phyloP scores from a whole-genome alignment of 2,797 vertebrate species.

The Prionace glauca region DNA sequence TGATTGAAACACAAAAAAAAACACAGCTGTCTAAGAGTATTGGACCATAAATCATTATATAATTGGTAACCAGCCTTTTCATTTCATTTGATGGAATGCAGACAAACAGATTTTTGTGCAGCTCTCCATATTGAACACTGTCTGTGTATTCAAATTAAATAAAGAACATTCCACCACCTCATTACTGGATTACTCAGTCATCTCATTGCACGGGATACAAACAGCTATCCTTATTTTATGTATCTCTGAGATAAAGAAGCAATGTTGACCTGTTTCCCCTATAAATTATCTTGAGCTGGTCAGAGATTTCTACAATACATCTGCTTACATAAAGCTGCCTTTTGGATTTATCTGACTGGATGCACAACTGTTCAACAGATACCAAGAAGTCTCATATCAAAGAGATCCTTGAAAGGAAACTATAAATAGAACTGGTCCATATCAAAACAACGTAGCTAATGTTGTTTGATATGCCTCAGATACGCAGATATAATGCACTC shows the following conservation, averaged over 20 bases:
- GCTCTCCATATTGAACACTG: background rate
- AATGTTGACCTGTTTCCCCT: background rate
- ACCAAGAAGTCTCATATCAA: background rate
- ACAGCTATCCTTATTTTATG: background rate
- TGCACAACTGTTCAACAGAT: background rate
- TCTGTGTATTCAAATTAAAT: background rate
- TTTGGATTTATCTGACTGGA: background rate
- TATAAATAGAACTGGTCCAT: background rate
- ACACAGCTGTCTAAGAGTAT: background rate
- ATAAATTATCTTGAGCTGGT: background rate
- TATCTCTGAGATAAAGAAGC: background rate
- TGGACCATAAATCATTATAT: background rate
- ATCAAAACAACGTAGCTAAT: background rate
- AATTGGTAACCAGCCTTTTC: background rate
- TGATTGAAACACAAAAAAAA: background rate
- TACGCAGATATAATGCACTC: background rate
- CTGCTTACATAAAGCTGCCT: background rate
- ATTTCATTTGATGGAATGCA: background rate
- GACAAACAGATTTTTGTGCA: background rate
- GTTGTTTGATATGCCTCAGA: background rate
- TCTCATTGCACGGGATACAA: background rate
- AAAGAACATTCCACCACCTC: background rate
- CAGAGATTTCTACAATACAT: background rate
- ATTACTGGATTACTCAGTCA: background rate
- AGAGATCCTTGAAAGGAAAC: background rate